Base-by-base conservation (phyloP, 2,888 invertebrate genomes). In the Leucophora obtusa region DNA sequence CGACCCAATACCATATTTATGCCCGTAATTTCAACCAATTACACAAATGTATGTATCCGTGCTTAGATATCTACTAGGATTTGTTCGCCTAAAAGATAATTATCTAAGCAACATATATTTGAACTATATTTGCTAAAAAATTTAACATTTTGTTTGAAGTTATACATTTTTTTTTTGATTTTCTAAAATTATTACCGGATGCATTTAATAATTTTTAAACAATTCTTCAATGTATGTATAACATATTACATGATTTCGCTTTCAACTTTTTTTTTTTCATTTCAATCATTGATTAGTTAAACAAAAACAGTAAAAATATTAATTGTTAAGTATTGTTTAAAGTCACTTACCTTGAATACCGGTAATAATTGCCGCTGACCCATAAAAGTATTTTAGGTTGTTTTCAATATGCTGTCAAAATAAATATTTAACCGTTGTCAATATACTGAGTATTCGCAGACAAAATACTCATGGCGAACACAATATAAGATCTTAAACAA, bases 311-410 rank as follows among this genome's bases (percentile, higher is more conserved):
- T 15, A 62, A 28, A 4, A 62, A 3, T 66, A 66, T 54, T 56
- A 66, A 66, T 66, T 43, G 56, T 56, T 66, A 66, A 18, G 38
- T 43, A 43, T 59, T 66, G 50, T 66, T 51, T 53, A 66, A 75
- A 75, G 71, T 71, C 79, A 71, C 53, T 75, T 71, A 28, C 75
- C 79, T 75, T 79, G 79, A 71, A 24, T 63, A 53, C 17, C 47
- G 65, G 53, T 74, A 60, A 74, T 74, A 65, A 56, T 56, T 65
- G 18, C 18, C 62, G 65, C 59, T 74, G 70, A 74, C 60, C 70
- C 70, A 66, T 74, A 66, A 70, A 65, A 6, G 28, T n/a, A 58
- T 7, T 38, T 50, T 59, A 53, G 24, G 1, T 65, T 65, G 38
- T 73, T 63, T 51, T 51, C 28, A 33, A 66, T 38, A 50, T 51